Conservation (phyloP, 2,113 vertebrate species). For the Seriola rivoliana region DNA sequence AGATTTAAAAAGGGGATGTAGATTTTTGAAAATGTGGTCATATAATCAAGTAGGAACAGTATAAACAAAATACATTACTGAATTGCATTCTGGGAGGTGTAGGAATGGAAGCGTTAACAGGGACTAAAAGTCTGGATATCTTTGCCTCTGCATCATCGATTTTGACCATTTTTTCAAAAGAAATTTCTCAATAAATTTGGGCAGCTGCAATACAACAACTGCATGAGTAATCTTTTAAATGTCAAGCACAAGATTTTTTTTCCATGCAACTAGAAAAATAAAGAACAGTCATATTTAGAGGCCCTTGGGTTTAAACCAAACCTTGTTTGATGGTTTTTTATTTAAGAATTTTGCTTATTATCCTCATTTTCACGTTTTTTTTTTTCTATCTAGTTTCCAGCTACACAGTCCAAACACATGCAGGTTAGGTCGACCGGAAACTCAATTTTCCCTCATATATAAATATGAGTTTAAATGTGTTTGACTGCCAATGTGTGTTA, state of each 20-base stretch:
- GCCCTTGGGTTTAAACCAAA: background rate
- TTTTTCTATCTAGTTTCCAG: background rate
- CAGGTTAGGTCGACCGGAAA: background rate
- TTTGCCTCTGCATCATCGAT: background rate
- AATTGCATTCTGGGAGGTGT: background rate
- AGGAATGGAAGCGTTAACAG: too few relatives aligned
- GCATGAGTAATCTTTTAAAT: background rate
- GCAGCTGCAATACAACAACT: too few relatives aligned
- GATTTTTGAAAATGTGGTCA: too few relatives aligned
- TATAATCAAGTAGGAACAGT: background rate
- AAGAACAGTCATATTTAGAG: background rate
- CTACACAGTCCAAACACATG: background rate
- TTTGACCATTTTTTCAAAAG: too few relatives aligned
- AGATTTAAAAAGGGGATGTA: background rate
- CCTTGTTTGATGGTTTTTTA: background rate
- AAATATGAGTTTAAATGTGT: background rate
- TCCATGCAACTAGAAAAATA: background rate
- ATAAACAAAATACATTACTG: background rate
- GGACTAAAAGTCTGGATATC: background rate
- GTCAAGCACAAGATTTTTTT: constrained; percentile 1
- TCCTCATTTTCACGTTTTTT: background rate
- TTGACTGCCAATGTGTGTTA: background rate
- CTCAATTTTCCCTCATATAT: background rate
- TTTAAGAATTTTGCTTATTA: background rate
- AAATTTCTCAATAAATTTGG: too few relatives aligned